Base-by-base conservation (phyloP, 2,888 invertebrate genomes). In the Pseudanteris insignis region DNA sequence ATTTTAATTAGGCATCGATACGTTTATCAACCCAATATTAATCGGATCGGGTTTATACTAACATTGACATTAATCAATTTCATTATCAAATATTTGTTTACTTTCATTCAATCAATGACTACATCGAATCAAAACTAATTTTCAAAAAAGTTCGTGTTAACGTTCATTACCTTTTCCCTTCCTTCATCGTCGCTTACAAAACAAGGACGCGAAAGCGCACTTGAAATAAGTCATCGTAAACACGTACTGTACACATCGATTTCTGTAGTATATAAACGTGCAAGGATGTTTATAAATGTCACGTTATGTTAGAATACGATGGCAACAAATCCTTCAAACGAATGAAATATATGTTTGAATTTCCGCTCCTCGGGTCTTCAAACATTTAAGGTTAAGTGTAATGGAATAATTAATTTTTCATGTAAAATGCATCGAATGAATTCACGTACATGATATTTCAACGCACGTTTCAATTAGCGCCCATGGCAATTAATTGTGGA, bases 241-340 rank as follows among this genome's bases (percentile, higher is more conserved):
- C 53, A 43, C 18, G 8, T 18, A 12, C 30, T 36, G 36, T 43
- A 43, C 43, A 43, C 36, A 53, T 43, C 43, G 53, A 53, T 53
- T 53, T 53, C 51, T 51, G 34, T 24, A 28, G 41, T 28, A 41
- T 41, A 34, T 28, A 28, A 18, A 41, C 29, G 28, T 34, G 18
- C 30, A 43, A 43, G 51, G 51, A 33, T 26, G 26, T 10, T 10
- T 24, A 25, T 12, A 36, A 48, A 37, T 24, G 29, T 32, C 6
- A 41, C 40, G 26, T 18, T 6, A 26, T 18, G 30, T 10, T 12
- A 12, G 12, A 6, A 10, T 15, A 8, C 34, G 13, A 34, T 12
- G 10, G 21, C 21, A 34, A 33, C 15, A 26, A 21, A 7, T 7
- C 21, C 21, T 7, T n/a, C n/a, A n/a, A n/a, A n/a, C n/a, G n/a